Percentiles rank a stretch among this genome's conserved stretches.
phyloP scores from a whole-genome alignment of 2,797 vertebrate genomes.

The Mionectes olivaceus region DNA sequence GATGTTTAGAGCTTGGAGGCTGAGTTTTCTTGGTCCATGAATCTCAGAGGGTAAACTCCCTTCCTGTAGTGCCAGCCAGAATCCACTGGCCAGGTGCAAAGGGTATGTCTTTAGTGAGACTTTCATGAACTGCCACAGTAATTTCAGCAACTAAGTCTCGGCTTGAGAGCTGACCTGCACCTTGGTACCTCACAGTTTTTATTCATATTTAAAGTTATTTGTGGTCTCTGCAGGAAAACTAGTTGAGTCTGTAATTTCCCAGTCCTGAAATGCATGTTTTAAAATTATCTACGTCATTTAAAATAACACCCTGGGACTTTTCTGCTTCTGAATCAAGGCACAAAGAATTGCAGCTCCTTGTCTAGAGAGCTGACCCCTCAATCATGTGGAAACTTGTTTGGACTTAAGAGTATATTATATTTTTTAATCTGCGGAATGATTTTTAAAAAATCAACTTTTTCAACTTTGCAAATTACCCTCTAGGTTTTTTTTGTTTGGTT shows the following conservation, averaged over 20 bases:
- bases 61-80: background rate
- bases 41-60: background rate
- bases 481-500: background rate
- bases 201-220: background rate
- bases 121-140: background rate
- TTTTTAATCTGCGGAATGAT: background rate
- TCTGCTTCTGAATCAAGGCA: background rate
- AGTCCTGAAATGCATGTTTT: background rate
- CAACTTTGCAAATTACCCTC: background rate
- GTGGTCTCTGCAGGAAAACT: background rate
- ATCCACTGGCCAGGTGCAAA: background rate
- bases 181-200: background rate
- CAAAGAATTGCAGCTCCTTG: background rate
- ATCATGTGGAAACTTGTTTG: background rate
- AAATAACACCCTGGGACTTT: background rate
- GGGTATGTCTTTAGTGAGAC: background rate
- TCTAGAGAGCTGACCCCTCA: background rate
- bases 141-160: background rate
- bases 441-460: background rate
- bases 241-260: background rate
- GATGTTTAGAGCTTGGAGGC: background rate
- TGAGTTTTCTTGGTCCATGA: background rate
- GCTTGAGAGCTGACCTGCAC: background rate
- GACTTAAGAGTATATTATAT: background rate
- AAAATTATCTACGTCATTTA: background rate